Evolutionary conservation across 1,140 invertebrate species (phyloP).

Genomic region (Pararge aegeria): DNA sequence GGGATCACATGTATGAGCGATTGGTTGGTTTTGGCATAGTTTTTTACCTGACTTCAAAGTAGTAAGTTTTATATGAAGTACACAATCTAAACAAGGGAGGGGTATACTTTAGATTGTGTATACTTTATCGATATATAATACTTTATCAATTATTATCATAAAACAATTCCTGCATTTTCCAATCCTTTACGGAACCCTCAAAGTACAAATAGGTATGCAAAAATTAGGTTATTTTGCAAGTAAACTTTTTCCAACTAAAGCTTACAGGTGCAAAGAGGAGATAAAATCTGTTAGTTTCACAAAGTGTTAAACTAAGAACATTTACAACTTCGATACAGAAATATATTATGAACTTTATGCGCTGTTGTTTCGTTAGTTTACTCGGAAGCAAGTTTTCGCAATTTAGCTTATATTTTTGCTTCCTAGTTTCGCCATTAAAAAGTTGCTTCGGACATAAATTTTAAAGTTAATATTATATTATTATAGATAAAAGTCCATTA

Average conservation of each 20-base stretch:
- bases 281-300: conserved; percentile 30
- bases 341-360: conserved; percentile 27
- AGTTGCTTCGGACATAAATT: not conserved
- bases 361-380: conserved; percentile 17
- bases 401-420: not conserved
- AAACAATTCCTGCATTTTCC: too few relatives aligned
- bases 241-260: conserved; percentile 24
- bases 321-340: conserved; percentile 27
- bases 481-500: not conserved
- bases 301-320: conserved; percentile 30
- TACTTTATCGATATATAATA: too few relatives aligned
- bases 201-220: not conserved
- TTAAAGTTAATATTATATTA: not conserved
- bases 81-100: too few relatives aligned
- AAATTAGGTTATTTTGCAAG: conserved; percentile 20
- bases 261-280: conserved; percentile 20
- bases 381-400: conserved; percentile 13
- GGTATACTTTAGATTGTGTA: too few relatives aligned
- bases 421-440: conserved; percentile 6
- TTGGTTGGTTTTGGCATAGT: too few relatives aligned
- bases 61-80: too few relatives aligned
- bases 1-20: too few relatives aligned
- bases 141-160: too few relatives aligned
- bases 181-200: not conserved
- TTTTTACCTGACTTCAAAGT: too few relatives aligned